Conservation (phyloP, 2,797 vertebrate genomes). For the Chaenodraco wilsoni region DNA sequence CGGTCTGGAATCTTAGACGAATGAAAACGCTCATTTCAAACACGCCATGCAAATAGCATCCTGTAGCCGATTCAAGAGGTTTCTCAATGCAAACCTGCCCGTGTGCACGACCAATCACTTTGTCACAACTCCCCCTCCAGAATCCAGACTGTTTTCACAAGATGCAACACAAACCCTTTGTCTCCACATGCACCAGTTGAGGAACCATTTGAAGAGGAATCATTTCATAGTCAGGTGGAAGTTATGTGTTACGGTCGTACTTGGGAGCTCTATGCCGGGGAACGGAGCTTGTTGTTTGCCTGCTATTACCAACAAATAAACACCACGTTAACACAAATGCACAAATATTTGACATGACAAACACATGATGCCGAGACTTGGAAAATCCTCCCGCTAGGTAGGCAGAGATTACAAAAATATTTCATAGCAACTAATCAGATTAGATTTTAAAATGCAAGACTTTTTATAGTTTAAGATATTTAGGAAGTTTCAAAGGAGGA, state of each 20-base stretch:
- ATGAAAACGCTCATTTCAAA: slow-evolving; percentile 19
- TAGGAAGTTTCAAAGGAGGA: slow-evolving; percentile 59
- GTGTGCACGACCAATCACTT: background rate
- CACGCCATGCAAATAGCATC: slow-evolving; percentile 23
- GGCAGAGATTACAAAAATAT: background rate
- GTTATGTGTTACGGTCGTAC: slow-evolving; percentile 84
- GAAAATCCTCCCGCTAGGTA: slow-evolving; percentile 69
- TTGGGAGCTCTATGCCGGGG: slow-evolving; percentile 89
- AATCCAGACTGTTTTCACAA: slow-evolving; percentile 77
- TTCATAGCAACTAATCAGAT: slow-evolving; percentile 16
- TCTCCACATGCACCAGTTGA: slow-evolving; percentile 81
- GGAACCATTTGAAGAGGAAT: slow-evolving; percentile 79
- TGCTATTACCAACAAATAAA: slow-evolving; percentile 88
- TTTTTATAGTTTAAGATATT: background rate
- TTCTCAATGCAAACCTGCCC: background rate
- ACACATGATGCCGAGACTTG: slow-evolving; percentile 78
- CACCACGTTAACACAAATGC: slow-evolving; percentile 85
- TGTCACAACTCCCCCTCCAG: slow-evolving; percentile 9
- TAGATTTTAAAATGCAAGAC: background rate
- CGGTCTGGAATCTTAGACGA: slow-evolving; percentile 67
- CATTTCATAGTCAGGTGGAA: slow-evolving; percentile 79
- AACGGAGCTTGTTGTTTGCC: slow-evolving; percentile 89
- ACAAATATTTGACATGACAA: slow-evolving; percentile 81
- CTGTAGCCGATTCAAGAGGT: background rate
- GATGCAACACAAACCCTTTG: slow-evolving; percentile 79